Percentiles rank a stretch among this genome's conserved stretches.
Evolutionary conservation across 2,113 vertebrate species (phyloP).

Genomic region (Tilapia sparmanii): DNA sequence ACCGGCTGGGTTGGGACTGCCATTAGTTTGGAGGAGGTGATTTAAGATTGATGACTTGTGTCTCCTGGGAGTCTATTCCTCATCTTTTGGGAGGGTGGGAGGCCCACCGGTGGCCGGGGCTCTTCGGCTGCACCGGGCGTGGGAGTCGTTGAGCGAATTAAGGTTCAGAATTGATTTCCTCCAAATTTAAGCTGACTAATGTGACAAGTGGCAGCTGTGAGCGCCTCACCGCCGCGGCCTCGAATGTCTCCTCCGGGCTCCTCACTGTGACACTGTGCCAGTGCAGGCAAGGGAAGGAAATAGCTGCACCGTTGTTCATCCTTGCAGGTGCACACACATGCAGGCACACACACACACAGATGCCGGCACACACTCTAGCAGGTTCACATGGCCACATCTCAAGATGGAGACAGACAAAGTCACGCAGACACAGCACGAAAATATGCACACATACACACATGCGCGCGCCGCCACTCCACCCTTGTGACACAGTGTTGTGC

Average conservation of each 20-base stretch:
- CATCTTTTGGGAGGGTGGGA: slow-evolving; percentile 9
- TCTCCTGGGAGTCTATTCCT: slow-evolving; percentile 67
- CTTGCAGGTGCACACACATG: slow-evolving; percentile 27
- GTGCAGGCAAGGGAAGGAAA: slow-evolving; percentile 47
- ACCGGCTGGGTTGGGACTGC: slow-evolving; percentile 58
- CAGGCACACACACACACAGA: not conserved
- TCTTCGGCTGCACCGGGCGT: slow-evolving; percentile 60
- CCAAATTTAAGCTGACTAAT: slow-evolving; percentile 77
- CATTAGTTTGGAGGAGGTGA: slow-evolving; percentile 75
- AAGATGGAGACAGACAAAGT: slow-evolving; percentile 53
- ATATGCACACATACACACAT: not conserved
- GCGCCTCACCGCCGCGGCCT: slow-evolving; percentile 52
- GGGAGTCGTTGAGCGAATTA: slow-evolving; percentile 76
- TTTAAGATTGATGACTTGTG: slow-evolving; percentile 80
- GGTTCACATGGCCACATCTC: slow-evolving; percentile 45
- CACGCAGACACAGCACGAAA: slow-evolving; percentile 4
- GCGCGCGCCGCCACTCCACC: slow-evolving; percentile 28
- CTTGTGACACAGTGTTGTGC: slow-evolving; percentile 58
- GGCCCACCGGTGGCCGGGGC: slow-evolving; percentile 48
- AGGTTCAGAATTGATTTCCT: slow-evolving; percentile 77
- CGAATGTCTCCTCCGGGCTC: slow-evolving; percentile 77
- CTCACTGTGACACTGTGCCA: slow-evolving; percentile 71
- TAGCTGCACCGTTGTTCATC: slow-evolving; percentile 30
- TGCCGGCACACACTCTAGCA: not conserved
- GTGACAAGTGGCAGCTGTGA: slow-evolving; percentile 79